A percentile compares a stretch with the other conserved stretches of the same genome.
Evolutionary conservation across 1,140 invertebrate species (phyloP).

Genomic region (Hycleus cichorii): DNA sequence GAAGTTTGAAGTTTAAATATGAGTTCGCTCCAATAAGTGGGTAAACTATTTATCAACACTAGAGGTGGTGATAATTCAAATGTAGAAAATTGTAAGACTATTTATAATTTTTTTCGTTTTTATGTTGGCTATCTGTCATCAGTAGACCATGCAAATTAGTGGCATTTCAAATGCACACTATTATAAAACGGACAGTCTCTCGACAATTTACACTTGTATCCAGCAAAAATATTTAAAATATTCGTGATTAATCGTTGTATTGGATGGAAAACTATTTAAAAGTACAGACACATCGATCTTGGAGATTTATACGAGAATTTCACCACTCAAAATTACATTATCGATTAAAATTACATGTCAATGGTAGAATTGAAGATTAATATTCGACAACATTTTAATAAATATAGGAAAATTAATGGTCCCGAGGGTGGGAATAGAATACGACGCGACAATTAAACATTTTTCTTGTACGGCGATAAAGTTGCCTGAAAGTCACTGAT

Average conservation of each 20-base stretch:
- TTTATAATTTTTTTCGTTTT: no score
- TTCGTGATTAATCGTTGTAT: no score
- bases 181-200: constrained; percentile 2
- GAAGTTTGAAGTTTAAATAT: no score
- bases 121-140: constrained; percentile 7
- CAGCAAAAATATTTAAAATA: neutral
- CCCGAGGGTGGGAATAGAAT: neutral
- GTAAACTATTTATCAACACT: no score
- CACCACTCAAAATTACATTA: constrained; percentile 14
- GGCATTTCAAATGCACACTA: constrained; percentile 3
- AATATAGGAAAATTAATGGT: neutral
- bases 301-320: constrained; percentile 19
- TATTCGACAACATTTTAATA: constrained; percentile 15
- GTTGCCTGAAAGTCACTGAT: constrained; percentile 17
- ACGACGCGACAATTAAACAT: constrained; percentile 22
- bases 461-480: constrained; percentile 15
- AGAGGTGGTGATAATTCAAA: no score
- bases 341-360: constrained; percentile 26
- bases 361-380: constrained; percentile 28
- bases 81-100: no score
- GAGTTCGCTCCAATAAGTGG: no score
- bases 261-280: no score
- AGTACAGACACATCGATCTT: no score
- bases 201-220: constrained; percentile 9
- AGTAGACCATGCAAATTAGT: constrained; percentile 10